phyloP scores from a whole-genome alignment of 1,140 invertebrate species.

The Drosophila melanogaster region Release_6_plus_ISO1_MT NT_033777.3:7129001-7129500 shows the following conservation, averaged over 20 bases:
- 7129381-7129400: slow-evolving; percentile 19
- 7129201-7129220: neutral
- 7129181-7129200: neutral
- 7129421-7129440: slow-evolving; percentile 35
- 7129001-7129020: slow-evolving; percentile 35
- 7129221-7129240: too few species aligned
- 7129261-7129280: neutral
- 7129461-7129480: slow-evolving; percentile 2
- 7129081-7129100: slow-evolving; percentile 31
- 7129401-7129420: slow-evolving; percentile 7
- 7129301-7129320: neutral
- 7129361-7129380: slow-evolving; percentile 18
- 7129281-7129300: slow-evolving; percentile 1
- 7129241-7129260: neutral
- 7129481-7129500: slow-evolving; percentile 2
- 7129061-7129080: slow-evolving; percentile 9
- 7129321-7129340: neutral
- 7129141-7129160: neutral
- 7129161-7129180: neutral
- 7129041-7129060: slow-evolving; percentile 21
- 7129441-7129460: slow-evolving; percentile 33
- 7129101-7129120: slow-evolving; percentile 8
- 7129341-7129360: slow-evolving; percentile 14
- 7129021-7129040: slow-evolving; percentile 24
- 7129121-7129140: neutral